Base-by-base conservation (phyloP, 2,888 invertebrate species). In the Acrobasis suavella region DNA sequence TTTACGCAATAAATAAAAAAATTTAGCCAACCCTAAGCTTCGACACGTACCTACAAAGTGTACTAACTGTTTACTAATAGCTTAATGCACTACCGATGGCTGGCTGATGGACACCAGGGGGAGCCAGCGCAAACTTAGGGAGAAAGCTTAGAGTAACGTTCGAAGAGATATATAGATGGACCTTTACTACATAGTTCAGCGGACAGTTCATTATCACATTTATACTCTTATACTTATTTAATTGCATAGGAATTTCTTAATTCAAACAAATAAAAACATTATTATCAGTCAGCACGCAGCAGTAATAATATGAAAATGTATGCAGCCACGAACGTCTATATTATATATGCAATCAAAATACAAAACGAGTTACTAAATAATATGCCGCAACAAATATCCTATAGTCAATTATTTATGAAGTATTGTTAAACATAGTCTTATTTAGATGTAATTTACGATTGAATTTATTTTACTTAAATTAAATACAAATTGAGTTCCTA, bases 21-120 rank as follows among this genome's bases (percentile, higher is more conserved):
- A 6, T 62, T 56, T 50, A 49, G 60, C 16, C 38, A 22, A 55
- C 58, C 60, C 38, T 32, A 37, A 49, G 50, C 42, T 60, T 65
- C 69, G 69, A 72, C 67, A 69, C 70, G 71, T 51, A 67, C n/a
- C n/a, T n/a, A n/a, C 73, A 71, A 70, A 74, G 76, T 77, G 72
- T 70, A 79, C 80, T 83, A 84, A 83, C 78, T 85, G 81, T 83
- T 86, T 83, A 81, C 86, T 86, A 89, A 89, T 88, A 85, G 82
- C 82, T 83, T 86, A 87, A 87, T 88, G 85, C 82, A 87, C 84
- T 85, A 78, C 79, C 82, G 80, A 83, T 82, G 76, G 73, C 75
- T 76, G 78, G 72, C 73, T 68, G 80, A 73, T 74, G 69, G 76
- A 76, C 77, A 77, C 74, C 67, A 73, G 76, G 80, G 82, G 81